phyloP scores from a whole-genome alignment of 2,113 vertebrate species.

The Aldabrachelys gigantea region DNA sequence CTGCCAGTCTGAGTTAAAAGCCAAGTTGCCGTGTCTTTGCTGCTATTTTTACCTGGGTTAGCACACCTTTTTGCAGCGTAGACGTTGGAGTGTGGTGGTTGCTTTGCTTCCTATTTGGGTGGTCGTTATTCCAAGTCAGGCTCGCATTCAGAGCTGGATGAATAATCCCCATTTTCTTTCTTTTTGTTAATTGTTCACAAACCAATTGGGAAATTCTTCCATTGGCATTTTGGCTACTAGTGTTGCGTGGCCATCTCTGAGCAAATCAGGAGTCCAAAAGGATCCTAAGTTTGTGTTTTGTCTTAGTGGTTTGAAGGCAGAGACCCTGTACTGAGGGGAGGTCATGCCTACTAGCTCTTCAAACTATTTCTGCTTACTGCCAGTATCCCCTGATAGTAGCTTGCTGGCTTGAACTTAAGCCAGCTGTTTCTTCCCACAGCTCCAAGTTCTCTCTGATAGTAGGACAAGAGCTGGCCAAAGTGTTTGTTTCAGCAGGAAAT shows the following conservation, averaged over 20 bases:
- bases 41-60: neutral
- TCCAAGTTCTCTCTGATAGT: neutral
- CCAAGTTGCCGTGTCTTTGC: neutral
- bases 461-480: neutral
- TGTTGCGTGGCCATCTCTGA: neutral
- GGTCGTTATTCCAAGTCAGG: neutral
- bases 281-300: neutral
- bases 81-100: neutral
- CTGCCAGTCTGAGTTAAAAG: neutral
- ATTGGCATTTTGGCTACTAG: neutral
- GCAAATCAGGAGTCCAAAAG: neutral
- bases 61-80: neutral
- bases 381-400: neutral
- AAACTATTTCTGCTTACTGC: neutral
- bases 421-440: constrained; percentile 10
- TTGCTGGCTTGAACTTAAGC: constrained; percentile 37
- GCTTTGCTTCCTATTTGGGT: neutral
- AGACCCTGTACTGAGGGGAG: constrained; percentile 1
- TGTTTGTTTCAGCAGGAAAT: neutral
- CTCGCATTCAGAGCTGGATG: neutral
- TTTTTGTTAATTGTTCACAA: neutral
- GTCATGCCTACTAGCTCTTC: constrained; percentile 12
- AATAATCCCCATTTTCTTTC: neutral
- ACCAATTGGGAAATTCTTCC: neutral
- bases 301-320: neutral